These are phyloP conservation scores for Carpatolechia fugitivella DNA, from an alignment of 2,888 invertebrate genomes.

Conservation along the genomic window DNA sequence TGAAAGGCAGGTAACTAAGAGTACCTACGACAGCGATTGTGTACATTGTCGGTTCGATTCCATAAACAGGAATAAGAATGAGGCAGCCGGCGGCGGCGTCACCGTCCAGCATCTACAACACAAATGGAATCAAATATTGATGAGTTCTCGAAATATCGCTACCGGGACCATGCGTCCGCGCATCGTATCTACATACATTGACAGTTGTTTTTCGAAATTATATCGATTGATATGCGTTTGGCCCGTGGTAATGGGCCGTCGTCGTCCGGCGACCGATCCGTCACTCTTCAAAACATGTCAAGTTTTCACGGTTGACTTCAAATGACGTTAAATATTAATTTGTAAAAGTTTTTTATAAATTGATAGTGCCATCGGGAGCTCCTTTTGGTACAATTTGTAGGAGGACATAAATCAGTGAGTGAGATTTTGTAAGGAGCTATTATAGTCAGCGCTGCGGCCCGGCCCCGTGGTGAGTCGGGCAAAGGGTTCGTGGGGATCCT, in stretches of 20 bases:
- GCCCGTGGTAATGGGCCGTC: conserved; percentile 14
- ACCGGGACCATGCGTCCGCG: conserved; percentile 29
- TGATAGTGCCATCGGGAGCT: neutral
- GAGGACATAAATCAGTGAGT: neutral
- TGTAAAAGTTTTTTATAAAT: neutral
- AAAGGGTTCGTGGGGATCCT: conserved; percentile 34
- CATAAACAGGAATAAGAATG: conserved; percentile 7
- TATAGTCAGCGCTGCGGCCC: conserved; percentile 8
- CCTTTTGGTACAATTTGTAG: too few relatives aligned
- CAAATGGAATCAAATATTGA: conserved; percentile 63
- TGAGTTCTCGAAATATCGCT: conserved; percentile 48
- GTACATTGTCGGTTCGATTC: neutral
- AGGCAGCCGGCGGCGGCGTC: conserved; percentile 20
- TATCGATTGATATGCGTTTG: conserved; percentile 25
- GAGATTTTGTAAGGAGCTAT: neutral
- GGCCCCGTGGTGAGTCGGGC: conserved; percentile 37
- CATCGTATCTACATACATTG: conserved; percentile 44
- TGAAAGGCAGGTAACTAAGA: neutral
- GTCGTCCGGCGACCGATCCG: neutral
- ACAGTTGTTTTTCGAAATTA: conserved; percentile 30
- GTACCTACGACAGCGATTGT: neutral
- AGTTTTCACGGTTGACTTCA: conserved; percentile 6
- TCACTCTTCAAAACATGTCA: conserved; percentile 7
- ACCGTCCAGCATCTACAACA: conserved; percentile 45
- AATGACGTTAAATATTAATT: conserved; percentile 1